Conservation (phyloP, 2,113 vertebrate species). For the Mungos mungo region DNA sequence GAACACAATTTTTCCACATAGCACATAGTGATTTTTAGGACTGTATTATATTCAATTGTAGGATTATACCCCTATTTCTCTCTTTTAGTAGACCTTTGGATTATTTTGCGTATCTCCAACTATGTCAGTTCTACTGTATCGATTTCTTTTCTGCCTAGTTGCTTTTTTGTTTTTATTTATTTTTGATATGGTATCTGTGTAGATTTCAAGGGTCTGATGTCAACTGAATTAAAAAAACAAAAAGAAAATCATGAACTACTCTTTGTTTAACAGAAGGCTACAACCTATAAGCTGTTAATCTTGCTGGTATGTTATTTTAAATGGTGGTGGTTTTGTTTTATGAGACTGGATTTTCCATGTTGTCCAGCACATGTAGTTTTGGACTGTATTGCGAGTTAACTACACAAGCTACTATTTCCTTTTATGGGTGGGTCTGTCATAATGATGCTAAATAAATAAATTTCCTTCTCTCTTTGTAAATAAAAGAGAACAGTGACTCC, state of each 20-base stretch:
- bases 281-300: conserved; percentile 23
- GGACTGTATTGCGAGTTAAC: conserved; percentile 40
- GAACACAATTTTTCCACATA: not conserved
- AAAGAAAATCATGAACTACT: not conserved
- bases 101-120: conserved; percentile 21
- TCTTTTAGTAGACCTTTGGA: not conserved
- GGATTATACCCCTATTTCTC: not conserved
- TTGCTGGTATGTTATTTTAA: conserved; percentile 47
- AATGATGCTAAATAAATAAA: not conserved
- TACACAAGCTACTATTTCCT: conserved; percentile 11
- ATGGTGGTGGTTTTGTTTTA: conserved; percentile 17
- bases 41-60: not conserved
- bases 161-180: conserved; percentile 14
- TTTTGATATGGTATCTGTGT: conserved; percentile 34
- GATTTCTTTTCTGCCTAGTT: conserved; percentile 6
- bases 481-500: not conserved
- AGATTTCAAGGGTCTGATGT: not conserved
- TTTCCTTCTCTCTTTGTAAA: conserved; percentile 61
- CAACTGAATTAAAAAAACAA: conserved; percentile 17
- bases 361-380: not conserved
- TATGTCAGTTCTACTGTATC: not conserved
- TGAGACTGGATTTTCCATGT: conserved; percentile 39
- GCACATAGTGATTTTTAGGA: not conserved
- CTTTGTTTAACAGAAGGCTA: conserved; percentile 13
- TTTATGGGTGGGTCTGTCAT: not conserved